phyloP scores from a whole-genome alignment of 2,888 invertebrate genomes.

The Aleiodes testaceus region DNA sequence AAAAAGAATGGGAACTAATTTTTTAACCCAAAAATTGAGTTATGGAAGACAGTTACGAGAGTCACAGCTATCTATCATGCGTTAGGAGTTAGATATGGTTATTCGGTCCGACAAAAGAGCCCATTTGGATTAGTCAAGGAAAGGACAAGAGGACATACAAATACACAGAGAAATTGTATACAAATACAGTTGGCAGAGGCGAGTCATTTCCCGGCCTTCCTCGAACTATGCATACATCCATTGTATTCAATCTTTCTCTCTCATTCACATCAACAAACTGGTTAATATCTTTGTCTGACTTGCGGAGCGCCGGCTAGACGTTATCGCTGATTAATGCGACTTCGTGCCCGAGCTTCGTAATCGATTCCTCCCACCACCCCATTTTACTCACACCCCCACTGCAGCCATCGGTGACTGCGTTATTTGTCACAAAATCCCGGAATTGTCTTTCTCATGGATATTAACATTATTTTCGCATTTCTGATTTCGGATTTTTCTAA shows the following conservation, averaged over 20 bases:
- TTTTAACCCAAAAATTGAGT: too few species aligned
- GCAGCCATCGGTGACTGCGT: neutral
- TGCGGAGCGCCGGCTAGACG: conserved; percentile 36
- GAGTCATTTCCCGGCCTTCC: conserved; percentile 40
- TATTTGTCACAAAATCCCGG: conserved; percentile 43
- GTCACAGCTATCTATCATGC: too few species aligned
- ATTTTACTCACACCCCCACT: neutral
- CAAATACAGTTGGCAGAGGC: conserved; percentile 17
- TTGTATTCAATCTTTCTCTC: conserved; percentile 26
- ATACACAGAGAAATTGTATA: conserved; percentile 32
- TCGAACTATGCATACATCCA: conserved; percentile 39
- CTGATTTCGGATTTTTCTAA: neutral
- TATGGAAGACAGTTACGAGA: too few species aligned
- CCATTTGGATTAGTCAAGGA: conserved; percentile 25
- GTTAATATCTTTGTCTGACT: neutral
- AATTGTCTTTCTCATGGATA: conserved; percentile 30
- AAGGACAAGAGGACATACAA: conserved; percentile 24
- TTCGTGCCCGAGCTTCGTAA: conserved; percentile 35
- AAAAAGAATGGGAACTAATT: too few species aligned
- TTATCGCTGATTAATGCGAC: conserved; percentile 45
- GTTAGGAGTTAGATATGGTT: too few species aligned
- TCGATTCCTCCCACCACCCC: conserved; percentile 31
- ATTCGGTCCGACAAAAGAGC: conserved; percentile 23
- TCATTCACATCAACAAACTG: neutral
- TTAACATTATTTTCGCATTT: conserved; percentile 18